These are phyloP conservation scores for Eremobia ochroleuca DNA, from an alignment of 2,888 invertebrate species.

Conservation along the genomic window DNA sequence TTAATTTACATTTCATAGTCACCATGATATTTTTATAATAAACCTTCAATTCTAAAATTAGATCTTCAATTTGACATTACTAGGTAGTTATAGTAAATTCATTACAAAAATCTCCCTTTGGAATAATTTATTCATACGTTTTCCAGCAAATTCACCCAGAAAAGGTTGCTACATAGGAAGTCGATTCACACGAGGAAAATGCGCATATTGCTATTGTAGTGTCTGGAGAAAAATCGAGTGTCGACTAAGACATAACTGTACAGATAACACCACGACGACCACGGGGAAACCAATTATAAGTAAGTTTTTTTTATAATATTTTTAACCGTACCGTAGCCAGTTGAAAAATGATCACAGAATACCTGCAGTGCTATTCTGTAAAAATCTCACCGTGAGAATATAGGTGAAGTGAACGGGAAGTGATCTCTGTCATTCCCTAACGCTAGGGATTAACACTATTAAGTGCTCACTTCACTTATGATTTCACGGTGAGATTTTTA, in stretches of 20 bases:
- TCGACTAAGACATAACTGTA: not conserved
- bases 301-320: not conserved
- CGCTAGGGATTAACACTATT: no score
- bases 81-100: not conserved
- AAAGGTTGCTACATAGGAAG: constrained; percentile 14
- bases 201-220: constrained; percentile 6
- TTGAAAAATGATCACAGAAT: not conserved
- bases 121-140: not conserved
- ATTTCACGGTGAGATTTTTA: no score
- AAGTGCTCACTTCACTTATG: no score
- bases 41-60: not conserved
- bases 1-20: not conserved
- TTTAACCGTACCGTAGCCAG: not conserved
- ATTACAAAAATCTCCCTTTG: not conserved
- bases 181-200: not conserved
- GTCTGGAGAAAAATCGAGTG: not conserved
- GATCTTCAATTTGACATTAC: not conserved
- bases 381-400: no score
- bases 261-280: not conserved
- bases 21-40: not conserved
- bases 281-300: not conserved
- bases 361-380: no score
- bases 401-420: no score
- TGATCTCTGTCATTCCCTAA: no score
- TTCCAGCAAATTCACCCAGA: constrained; percentile 9